Evolutionary conservation across 2,888 invertebrate species (phyloP).

Genomic region (Hedychridium roseum): DNA sequence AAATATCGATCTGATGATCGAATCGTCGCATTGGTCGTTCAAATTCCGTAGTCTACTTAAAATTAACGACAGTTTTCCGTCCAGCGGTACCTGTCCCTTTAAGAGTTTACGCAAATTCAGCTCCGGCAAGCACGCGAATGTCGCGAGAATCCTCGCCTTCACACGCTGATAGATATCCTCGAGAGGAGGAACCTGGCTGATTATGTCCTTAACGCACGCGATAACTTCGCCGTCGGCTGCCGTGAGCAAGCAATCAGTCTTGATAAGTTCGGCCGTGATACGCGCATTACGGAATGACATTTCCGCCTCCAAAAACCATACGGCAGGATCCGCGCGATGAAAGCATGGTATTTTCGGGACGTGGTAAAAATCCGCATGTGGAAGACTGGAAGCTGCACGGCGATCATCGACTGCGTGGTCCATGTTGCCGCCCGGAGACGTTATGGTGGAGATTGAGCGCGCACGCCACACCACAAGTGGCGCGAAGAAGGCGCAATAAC

Average conservation of each 20-base stretch:
- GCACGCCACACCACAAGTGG: too few species aligned
- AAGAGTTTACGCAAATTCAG: neutral
- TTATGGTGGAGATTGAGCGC: too few species aligned
- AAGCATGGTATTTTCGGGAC: neutral
- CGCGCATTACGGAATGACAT: neutral
- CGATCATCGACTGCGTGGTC: neutral
- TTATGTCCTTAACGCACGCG: neutral
- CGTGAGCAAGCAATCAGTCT: neutral
- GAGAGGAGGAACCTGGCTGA: neutral
- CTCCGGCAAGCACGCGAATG: neutral
- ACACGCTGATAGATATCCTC: neutral
- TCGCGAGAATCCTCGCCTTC: neutral
- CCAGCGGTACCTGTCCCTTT: neutral
- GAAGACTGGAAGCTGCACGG: neutral
- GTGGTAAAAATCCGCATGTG: neutral
- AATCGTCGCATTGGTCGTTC: neutral
- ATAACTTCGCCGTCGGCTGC: neutral
- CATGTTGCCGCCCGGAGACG: neutral
- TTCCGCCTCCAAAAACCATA: neutral
- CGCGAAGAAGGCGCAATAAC: too few species aligned
- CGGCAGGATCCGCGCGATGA: neutral
- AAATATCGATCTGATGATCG: slow-evolving; percentile 1
- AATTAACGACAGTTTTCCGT: slow-evolving; percentile 2
- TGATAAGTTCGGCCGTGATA: neutral
- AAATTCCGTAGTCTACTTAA: neutral